Evolutionary conservation across 2,113 vertebrate genomes (phyloP), one percentile per base, ranked within the genome.

Genomic region (Sisor rabdophorus): DNA sequence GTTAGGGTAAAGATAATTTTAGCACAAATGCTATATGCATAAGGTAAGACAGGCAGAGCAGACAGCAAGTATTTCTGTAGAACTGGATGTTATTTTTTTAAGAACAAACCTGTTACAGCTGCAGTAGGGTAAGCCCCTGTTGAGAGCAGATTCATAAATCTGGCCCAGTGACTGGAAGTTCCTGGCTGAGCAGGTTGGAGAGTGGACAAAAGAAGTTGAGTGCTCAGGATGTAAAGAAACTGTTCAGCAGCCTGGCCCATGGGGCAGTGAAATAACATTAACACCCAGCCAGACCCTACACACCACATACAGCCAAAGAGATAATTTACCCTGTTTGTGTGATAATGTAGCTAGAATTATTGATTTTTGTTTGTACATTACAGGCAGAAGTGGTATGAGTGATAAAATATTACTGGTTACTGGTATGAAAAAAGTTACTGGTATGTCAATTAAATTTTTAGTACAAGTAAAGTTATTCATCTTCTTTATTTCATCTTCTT

Each of bases 51-150:
- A 32, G 61, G 60, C 15, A 47, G 44, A 4, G 50, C 44, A 50
- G 7, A 36, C 48, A 54, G 55, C 5, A n/a, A 47, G 24, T 20
- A 9, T 65, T 58, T 72, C 58, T 4, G 80, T 73, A 82, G 26
- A 80, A 91, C 91, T 90, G 89, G 90, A 92, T 93, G 91, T 92
- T 94, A 89, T 93, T 94, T 91, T 94, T 94, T 93, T 88, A 92
- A 88, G 87, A 93, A 92, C 89, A 70, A 92, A 84, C 83, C 92
- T 91, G 88, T 53, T 84, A 52, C 89, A 89, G 89, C 90, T 92
- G 91, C 88, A 91, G 87, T 88, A 88, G 87, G 87, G 86, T 83
- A 90, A 89, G 91, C 90, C 91, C 86, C 88, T 88, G 87, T 92
- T 86, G 88, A 60, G 17, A 81, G 87, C 89, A 88, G 87, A 87